Conservation (phyloP, 1,140 invertebrate genomes). For the Triops cancriformis region DNA sequence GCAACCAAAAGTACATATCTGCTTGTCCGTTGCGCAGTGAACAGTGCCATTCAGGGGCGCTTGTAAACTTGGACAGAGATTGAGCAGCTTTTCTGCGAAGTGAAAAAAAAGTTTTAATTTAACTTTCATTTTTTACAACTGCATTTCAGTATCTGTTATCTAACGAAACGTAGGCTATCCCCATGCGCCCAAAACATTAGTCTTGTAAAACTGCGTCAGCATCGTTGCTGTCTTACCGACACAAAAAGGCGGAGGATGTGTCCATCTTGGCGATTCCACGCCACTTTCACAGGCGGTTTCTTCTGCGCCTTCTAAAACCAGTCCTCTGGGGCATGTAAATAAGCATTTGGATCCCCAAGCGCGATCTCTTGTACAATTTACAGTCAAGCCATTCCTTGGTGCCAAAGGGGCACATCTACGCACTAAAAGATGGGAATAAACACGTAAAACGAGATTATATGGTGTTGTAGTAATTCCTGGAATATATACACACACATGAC, state of each 20-base stretch:
- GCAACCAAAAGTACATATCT: background rate
- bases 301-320: background rate
- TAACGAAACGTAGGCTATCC: no score
- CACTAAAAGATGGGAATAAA: slow-evolving; percentile 5
- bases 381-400: background rate
- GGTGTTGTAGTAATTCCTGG: background rate
- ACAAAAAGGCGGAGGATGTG: background rate
- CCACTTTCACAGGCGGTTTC: background rate
- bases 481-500: background rate
- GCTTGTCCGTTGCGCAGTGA: background rate
- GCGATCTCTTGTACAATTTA: background rate
- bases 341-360: background rate
- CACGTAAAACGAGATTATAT: background rate
- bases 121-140: no score
- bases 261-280: background rate
- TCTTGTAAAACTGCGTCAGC: background rate
- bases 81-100: background rate
- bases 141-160: no score
- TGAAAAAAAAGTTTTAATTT: background rate
- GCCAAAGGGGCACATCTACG: background rate
- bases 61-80: background rate
- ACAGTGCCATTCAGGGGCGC: background rate
- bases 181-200: no score
- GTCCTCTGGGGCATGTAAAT: background rate
- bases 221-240: background rate